These are phyloP conservation scores for Brachypodius melanocephalos DNA, from an alignment of 2,113 vertebrate genomes.

Conservation along the genomic window DNA sequence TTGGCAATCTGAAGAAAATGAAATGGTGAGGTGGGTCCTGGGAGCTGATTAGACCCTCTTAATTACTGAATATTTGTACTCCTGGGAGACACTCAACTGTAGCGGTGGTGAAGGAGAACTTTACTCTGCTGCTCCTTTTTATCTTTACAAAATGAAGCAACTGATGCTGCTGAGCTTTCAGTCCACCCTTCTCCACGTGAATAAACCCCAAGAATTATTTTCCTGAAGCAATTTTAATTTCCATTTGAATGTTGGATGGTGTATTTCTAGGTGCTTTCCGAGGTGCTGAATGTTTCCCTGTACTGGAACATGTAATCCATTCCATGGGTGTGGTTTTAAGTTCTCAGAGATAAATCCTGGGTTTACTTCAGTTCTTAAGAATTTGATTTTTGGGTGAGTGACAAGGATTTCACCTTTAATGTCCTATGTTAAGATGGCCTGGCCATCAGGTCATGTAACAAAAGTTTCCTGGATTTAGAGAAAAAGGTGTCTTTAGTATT, in stretches of 20 bases:
- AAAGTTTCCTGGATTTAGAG: neutral
- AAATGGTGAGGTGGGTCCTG: slow-evolving; percentile 17
- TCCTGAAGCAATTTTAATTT: neutral
- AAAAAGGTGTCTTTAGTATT: neutral
- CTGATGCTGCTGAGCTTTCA: neutral
- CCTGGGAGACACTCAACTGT: neutral
- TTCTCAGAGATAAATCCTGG: neutral
- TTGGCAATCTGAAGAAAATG: slow-evolving; percentile 15
- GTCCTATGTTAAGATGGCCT: neutral
- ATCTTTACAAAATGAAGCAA: neutral
- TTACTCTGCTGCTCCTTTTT: neutral
- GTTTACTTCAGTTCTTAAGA: neutral
- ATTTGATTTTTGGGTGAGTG: neutral
- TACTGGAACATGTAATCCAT: neutral
- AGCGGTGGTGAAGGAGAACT: neutral
- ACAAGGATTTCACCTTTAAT: neutral
- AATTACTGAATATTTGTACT: slow-evolving; percentile 2
- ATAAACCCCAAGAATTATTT: neutral
- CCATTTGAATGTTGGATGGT: neutral
- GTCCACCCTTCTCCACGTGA: neutral
- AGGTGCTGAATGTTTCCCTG: neutral
- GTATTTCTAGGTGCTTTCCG: neutral
- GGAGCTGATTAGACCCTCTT: slow-evolving; percentile 21
- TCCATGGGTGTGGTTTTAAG: neutral
- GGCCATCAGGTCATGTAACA: neutral